These are phyloP conservation scores for Cephonodes hylas DNA, from an alignment of 2,888 invertebrate species.

Conservation along the genomic window DNA sequence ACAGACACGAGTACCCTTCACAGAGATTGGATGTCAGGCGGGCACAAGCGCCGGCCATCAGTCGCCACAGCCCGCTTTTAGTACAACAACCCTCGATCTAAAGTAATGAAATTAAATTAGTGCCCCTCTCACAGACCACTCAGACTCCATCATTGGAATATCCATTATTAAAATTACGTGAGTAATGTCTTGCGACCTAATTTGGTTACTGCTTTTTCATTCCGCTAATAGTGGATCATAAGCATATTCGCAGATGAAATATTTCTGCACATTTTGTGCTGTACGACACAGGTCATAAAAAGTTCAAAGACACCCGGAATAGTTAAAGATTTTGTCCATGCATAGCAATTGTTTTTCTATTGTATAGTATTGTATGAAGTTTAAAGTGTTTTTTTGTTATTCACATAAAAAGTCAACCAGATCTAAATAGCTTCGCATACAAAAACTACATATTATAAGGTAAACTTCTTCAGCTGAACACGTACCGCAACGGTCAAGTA, in stretches of 20 bases:
- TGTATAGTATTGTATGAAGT: too few relatives aligned
- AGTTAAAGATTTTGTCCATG: too few relatives aligned
- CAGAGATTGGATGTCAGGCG: slow-evolving; percentile 68
- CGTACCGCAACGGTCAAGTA: background rate
- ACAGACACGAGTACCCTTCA: slow-evolving; percentile 60
- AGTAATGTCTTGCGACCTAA: slow-evolving; percentile 18
- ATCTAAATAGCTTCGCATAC: too few relatives aligned
- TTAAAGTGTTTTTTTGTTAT: too few relatives aligned
- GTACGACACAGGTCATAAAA: too few relatives aligned
- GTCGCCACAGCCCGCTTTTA: slow-evolving; percentile 36
- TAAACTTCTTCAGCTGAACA: too few relatives aligned
- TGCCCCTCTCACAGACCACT: slow-evolving; percentile 41
- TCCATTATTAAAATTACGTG: slow-evolving; percentile 26
- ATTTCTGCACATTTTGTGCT: background rate
- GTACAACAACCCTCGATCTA: slow-evolving; percentile 46
- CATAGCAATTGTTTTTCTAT: too few relatives aligned
- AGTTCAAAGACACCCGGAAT: too few relatives aligned
- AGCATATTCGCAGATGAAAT: background rate
- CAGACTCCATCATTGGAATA: slow-evolving; percentile 26
- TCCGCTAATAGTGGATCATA: background rate
- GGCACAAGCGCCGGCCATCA: slow-evolving; percentile 28
- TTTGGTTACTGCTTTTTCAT: background rate
- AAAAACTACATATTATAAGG: too few relatives aligned
- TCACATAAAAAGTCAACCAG: too few relatives aligned
- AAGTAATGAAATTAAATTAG: slow-evolving; percentile 63